Evolutionary conservation across 2,797 vertebrate species (phyloP).

Genomic region (Calcarius lapponicus): DNA sequence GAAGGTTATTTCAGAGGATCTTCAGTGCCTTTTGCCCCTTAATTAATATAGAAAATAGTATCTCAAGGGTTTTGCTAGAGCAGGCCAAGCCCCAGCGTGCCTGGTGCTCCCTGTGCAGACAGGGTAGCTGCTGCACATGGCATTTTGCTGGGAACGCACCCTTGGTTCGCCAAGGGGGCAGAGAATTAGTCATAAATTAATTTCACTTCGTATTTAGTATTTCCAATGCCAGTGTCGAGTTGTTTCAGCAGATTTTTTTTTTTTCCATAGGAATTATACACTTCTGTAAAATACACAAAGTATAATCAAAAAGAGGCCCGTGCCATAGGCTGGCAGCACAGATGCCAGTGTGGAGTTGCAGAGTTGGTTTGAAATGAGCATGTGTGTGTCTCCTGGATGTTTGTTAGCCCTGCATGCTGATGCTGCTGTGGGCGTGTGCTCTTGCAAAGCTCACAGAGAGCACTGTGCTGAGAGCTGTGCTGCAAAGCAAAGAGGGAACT

Average conservation of each 20-base stretch:
- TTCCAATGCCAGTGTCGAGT: not conserved
- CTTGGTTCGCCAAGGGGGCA: not conserved
- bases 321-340: not conserved
- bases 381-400: not conserved
- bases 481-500: not conserved
- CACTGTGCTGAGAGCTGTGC: not conserved
- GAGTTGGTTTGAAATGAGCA: not conserved
- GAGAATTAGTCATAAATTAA: slow-evolving; percentile 11
- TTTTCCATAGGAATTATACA: not conserved
- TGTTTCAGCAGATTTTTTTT: not conserved
- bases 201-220: not conserved
- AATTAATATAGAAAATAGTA: not conserved
- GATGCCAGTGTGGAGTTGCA: not conserved
- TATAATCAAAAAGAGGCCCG: not conserved
- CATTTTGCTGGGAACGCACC: not conserved
- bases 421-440: fast-evolving
- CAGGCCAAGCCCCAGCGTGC: not conserved
- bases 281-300: not conserved
- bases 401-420: not conserved
- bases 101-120: not conserved
- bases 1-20: slow-evolving; percentile 37
- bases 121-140: not conserved
- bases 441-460: not conserved
- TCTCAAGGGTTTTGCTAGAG: not conserved
- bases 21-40: slow-evolving; percentile 1